Base-by-base conservation (phyloP, 2,113 vertebrate genomes). In the Urocitellus parryii region DNA sequence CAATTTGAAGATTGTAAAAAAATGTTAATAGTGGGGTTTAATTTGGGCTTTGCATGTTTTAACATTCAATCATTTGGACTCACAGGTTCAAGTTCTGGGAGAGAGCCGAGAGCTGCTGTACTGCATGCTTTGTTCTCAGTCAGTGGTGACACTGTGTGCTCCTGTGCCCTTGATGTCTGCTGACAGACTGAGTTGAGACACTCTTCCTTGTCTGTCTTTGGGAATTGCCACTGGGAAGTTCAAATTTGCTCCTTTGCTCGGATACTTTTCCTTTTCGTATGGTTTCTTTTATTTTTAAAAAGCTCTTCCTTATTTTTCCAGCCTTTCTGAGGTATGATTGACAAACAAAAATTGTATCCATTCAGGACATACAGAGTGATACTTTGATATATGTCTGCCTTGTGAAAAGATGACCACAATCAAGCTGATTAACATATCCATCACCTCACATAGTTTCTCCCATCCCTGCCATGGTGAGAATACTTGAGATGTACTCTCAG, bases 121-220 rank as follows among this genome's bases (percentile, higher is more conserved):
- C 34, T 0, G 0, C 1, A 45, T 0, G 8, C 29, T n/a, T 81
- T 20, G 37, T 13, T 3, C 9, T 0, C 56, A 48, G 45, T 2
- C 11, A 51, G 32, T 3, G 14, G 22, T 82, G 51, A 18, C 4
- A 2, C 73, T 22, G n/a, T 0, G 25, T 53, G 51, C 56, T 37
- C 32, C 1, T 34, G 16, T 2, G 0, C 25, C 42, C 58, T 34
- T 17, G 39, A 9, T 25, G 27, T 73, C 61, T 67, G 37, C 22
- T 8, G 73, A 22, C 5, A 8, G 29, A 11, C 18, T 4, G 37
- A 65, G 12, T 2, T n/a, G 12, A 42, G 48, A 37, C 39, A 34
- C 4, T 67, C 81, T 22, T 87, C 39, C 27, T 42, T 51, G 34
- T 6, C n/a, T 34, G 48, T 20, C 25, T 77, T 83, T n/a, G 63